Evolutionary conservation across 2,113 vertebrate genomes (phyloP), one percentile per base, ranked within the genome.

Genomic region (Hydrolagus affinis): DNA sequence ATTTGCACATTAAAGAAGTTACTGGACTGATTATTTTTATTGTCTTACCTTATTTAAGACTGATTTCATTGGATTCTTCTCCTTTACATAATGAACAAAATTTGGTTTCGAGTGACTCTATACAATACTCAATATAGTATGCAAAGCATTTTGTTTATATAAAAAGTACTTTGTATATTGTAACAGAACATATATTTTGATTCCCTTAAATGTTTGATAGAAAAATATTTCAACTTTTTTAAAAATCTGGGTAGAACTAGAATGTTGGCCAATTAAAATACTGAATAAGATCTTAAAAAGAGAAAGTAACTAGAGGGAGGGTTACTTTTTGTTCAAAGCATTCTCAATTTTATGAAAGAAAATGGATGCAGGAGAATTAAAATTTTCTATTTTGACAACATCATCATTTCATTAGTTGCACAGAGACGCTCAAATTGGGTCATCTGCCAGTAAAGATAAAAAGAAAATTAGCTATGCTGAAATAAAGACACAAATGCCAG

Each of bases 201-300:
- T 83, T 32, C 44, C 44, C n/a, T 66, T 57, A 15, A 73, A 73
- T 8, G 30, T 9, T 66, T 68, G 30, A 83, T 64, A 64, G 59
- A 83, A 83, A 83, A 83, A 83, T 83, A 66, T 62, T 83, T 30
- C 23, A 66, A 66, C 21, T 83, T 66, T 30, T 28, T 74, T 44
- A 21, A 56, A 75, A 75, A 75, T 32, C 62, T 66, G 60, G 78
- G 28, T 23, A 83, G 14, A 78, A 19, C 32, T 66, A 11, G 66
- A 83, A 17, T 28, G 25, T 66, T 30, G 4, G 59, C 62, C 23
- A 83, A 83, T 83, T 64, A 83, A 77, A 59, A 83, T 30, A 19
- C n/a, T 19, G 14, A 66, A 59, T 19, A 64, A 28, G 4, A 12
- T 57, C 60, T 44, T 44, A 44, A 44, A 44, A 44, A 44, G 44